These are phyloP conservation scores for Diarsia brunnea DNA, from an alignment of 2,888 invertebrate species.

Conservation along the genomic window DNA sequence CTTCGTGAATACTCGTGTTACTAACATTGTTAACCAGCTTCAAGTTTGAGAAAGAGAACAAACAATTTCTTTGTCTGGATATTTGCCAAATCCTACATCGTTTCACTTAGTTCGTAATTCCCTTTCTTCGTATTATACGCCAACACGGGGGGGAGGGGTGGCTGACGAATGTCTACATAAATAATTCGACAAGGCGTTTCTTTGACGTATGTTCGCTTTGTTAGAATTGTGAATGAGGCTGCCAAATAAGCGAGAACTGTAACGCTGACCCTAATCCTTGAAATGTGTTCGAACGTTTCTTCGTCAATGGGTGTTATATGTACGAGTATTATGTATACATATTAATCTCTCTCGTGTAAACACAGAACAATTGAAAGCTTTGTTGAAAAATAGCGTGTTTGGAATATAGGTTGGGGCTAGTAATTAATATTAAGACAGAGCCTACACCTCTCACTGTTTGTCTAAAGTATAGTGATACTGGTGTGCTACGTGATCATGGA, in stretches of 20 bases:
- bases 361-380: neutral
- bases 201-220: constrained; percentile 60
- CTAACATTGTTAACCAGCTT: constrained; percentile 12
- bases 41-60: constrained; percentile 54
- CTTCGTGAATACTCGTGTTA: neutral
- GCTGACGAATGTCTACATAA: constrained; percentile 68
- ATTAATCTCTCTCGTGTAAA: neutral
- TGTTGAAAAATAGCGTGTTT: neutral
- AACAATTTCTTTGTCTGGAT: constrained; percentile 73
- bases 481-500: constrained; percentile 91
- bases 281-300: neutral
- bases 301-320: neutral
- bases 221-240: constrained; percentile 30
- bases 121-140: constrained; percentile 65
- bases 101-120: constrained; percentile 55
- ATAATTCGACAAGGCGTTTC: constrained; percentile 73
- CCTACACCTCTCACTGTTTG: neutral
- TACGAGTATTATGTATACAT: too few species aligned
- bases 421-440: neutral
- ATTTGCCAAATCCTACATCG: constrained; percentile 68
- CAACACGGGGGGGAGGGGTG: constrained; percentile 39
- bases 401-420: neutral
- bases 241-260: neutral
- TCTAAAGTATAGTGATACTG: constrained; percentile 90
- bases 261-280: neutral